These are phyloP conservation scores for Orycteropus afer DNA, from an alignment of 2,113 vertebrate species.

Conservation along the genomic window DNA sequence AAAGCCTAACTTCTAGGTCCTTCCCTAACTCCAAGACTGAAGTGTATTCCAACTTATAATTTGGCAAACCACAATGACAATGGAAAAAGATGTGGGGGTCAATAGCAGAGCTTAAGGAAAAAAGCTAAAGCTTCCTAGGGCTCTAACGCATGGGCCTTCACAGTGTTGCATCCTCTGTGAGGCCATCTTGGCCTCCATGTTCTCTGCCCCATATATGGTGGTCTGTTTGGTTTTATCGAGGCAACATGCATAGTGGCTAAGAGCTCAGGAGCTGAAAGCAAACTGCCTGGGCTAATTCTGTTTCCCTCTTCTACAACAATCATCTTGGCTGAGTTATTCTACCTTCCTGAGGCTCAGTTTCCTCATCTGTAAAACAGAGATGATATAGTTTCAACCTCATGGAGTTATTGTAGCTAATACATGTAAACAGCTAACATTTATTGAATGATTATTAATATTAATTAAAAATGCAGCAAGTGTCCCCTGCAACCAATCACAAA, in stretches of 20 bases:
- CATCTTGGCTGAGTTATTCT: background rate
- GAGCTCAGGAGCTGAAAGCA: background rate
- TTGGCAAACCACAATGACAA: background rate
- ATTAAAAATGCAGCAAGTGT: background rate
- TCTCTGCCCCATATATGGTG: background rate
- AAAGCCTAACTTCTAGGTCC: background rate
- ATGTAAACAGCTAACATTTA: background rate
- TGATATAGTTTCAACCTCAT: background rate
- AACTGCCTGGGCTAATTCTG: background rate
- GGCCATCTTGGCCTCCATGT: background rate
- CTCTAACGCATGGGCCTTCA: background rate
- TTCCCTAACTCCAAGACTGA: background rate
- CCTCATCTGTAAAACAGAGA: background rate
- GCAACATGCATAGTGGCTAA: background rate
- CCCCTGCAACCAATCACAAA: background rate
- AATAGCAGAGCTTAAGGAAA: background rate
- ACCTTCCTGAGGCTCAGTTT: background rate
- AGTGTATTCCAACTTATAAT: background rate
- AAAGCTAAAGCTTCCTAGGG: background rate
- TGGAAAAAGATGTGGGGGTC: background rate
- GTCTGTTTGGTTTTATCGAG: background rate
- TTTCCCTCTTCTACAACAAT: background rate
- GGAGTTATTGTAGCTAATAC: background rate
- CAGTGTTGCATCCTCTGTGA: accelerated
- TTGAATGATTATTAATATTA: background rate